Conservation (phyloP, 2,797 vertebrate genomes). For the Typhlichthys eigenmanni region DNA sequence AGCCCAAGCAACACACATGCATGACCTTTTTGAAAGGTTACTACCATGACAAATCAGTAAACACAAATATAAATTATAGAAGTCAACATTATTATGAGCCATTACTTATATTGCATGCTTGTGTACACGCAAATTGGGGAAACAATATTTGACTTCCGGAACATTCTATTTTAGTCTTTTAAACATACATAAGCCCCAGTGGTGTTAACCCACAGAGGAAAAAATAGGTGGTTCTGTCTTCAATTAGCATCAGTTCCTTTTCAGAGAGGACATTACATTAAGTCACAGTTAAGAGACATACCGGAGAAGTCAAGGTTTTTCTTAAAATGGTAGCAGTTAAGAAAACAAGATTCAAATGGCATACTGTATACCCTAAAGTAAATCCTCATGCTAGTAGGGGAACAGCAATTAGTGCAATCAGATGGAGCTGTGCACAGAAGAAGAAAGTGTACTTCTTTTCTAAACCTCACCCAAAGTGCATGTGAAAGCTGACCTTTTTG, state of each 20-base stretch:
- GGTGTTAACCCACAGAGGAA: constrained; percentile 59
- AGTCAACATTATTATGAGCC: not conserved
- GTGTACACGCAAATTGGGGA: constrained; percentile 28
- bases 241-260: constrained; percentile 30
- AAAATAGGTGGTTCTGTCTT: constrained; percentile 38
- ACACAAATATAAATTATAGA: constrained; percentile 2
- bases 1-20: constrained; percentile 17
- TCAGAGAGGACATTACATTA: constrained; percentile 47
- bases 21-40: constrained; percentile 31
- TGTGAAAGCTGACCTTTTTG: constrained; percentile 28
- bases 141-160: constrained; percentile 50
- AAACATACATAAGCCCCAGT: not conserved
- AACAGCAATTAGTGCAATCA: too few species aligned
- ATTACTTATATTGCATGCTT: not conserved
- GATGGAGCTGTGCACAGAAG: too few species aligned
- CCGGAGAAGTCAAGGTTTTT: too few species aligned
- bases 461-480: not conserved
- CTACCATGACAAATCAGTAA: constrained; percentile 46
- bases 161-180: constrained; percentile 10
- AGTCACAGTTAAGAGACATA: constrained; percentile 30
- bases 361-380: too few species aligned
- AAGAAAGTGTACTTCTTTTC: constrained; percentile 1
- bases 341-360: too few species aligned
- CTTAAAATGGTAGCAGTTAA: too few species aligned
- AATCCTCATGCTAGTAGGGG: too few species aligned